Conservation (phyloP, 2,797 vertebrate genomes). For the Galaxias olidus region DNA sequence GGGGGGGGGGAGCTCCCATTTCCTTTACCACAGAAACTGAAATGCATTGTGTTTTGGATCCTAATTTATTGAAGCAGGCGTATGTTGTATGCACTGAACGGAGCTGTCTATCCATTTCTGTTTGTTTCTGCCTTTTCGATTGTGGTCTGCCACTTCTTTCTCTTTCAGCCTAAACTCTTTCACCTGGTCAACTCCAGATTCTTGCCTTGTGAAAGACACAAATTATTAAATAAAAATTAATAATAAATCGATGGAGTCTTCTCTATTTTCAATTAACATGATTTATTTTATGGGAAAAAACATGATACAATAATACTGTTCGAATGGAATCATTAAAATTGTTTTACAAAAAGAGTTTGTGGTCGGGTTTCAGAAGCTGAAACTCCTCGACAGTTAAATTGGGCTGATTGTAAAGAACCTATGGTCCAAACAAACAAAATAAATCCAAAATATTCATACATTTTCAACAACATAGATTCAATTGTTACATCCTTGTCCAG, state of each 20-base stretch:
- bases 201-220: slow-evolving; percentile 53
- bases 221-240: slow-evolving; percentile 50
- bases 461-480: slow-evolving; percentile 20
- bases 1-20: no score
- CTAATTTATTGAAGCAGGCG: no score
- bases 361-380: slow-evolving; percentile 48
- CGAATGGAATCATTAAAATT: slow-evolving; percentile 67
- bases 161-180: slow-evolving; percentile 35
- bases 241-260: slow-evolving; percentile 4
- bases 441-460: slow-evolving; percentile 42
- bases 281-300: slow-evolving; percentile 69
- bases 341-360: slow-evolving; percentile 66
- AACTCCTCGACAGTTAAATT: slow-evolving; percentile 14
- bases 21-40: no score
- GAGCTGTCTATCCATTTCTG: slow-evolving; percentile 14
- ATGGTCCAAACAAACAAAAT: slow-evolving; percentile 40
- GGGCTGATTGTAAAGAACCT: slow-evolving; percentile 35
- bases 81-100: no score
- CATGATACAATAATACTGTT: slow-evolving; percentile 57
- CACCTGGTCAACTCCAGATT: slow-evolving; percentile 60
- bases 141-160: slow-evolving; percentile 12
- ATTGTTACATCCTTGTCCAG: slow-evolving; percentile 32
- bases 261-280: slow-evolving; percentile 49
- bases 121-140: slow-evolving; percentile 17
- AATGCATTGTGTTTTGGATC: no score